phyloP scores from a whole-genome alignment of 2,797 vertebrate genomes.

The Chrysolophus pictus region DNA sequence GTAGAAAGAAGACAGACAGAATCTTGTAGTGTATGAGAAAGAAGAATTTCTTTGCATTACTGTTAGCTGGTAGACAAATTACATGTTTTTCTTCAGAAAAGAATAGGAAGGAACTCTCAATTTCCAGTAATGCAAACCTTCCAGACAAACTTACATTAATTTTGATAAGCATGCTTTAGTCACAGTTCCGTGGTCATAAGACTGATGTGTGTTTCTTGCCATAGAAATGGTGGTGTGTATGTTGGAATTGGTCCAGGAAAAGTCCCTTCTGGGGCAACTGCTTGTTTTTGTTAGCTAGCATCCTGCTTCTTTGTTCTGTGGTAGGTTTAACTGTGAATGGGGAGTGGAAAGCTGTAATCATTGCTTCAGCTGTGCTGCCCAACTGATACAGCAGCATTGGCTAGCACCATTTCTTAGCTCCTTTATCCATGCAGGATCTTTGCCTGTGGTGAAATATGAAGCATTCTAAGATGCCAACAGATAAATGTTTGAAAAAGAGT shows the following conservation, averaged over 20 bases:
- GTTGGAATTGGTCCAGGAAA: background rate
- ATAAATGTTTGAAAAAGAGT: background rate
- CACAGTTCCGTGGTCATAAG: background rate
- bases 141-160: background rate
- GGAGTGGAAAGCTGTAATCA: background rate
- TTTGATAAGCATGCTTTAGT: background rate
- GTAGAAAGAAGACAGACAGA: background rate
- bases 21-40: background rate
- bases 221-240: background rate
- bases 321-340: background rate
- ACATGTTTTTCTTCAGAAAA: background rate
- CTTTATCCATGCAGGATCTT: background rate
- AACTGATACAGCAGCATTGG: background rate
- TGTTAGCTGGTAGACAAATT: background rate
- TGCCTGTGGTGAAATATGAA: background rate
- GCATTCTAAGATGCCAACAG: background rate
- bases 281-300: background rate
- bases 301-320: slow-evolving; percentile 2
- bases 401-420: background rate
- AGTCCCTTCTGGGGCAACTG: background rate
- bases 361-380: background rate
- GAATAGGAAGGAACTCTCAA: background rate
- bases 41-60: background rate
- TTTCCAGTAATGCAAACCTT: background rate
- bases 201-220: background rate